Conservation (phyloP, 1,140 invertebrate species). For the Ganaspis sp. region DNA sequence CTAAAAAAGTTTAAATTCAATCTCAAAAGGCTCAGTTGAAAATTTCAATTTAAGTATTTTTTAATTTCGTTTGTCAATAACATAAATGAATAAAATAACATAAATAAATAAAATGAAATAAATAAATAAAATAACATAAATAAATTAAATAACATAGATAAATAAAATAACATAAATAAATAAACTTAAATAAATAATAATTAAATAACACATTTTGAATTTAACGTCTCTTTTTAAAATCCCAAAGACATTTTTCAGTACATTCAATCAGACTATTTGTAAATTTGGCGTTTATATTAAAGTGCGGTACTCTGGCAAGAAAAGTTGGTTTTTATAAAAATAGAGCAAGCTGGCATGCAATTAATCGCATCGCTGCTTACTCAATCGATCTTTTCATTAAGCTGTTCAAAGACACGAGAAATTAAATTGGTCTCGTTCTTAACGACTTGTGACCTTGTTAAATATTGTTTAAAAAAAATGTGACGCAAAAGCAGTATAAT, state of each 20-base stretch:
- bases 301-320: not conserved
- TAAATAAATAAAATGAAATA: too few species aligned
- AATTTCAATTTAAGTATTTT: too few species aligned
- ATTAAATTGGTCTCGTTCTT: conserved; percentile 18
- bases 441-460: not conserved
- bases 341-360: not conserved
- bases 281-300: not conserved
- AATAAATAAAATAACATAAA: too few species aligned
- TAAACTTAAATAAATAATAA: too few species aligned
- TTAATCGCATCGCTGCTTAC: conserved; percentile 26
- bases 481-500: not conserved
- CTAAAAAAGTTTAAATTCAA: too few species aligned
- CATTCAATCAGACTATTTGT: not conserved
- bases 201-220: too few species aligned
- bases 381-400: conserved; percentile 15
- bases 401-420: not conserved
- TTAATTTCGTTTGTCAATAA: too few species aligned
- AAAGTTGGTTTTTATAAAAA: conserved; percentile 14
- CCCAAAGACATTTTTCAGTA: not conserved
- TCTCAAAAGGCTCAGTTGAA: too few species aligned
- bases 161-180: too few species aligned
- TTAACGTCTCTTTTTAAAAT: too few species aligned
- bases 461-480: not conserved
- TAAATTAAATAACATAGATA: too few species aligned
- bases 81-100: too few species aligned